Evolutionary conservation across 1,140 invertebrate genomes (phyloP), one percentile per base, ranked within the genome.

Genomic region (Neomicropteryx cornuta): DNA sequence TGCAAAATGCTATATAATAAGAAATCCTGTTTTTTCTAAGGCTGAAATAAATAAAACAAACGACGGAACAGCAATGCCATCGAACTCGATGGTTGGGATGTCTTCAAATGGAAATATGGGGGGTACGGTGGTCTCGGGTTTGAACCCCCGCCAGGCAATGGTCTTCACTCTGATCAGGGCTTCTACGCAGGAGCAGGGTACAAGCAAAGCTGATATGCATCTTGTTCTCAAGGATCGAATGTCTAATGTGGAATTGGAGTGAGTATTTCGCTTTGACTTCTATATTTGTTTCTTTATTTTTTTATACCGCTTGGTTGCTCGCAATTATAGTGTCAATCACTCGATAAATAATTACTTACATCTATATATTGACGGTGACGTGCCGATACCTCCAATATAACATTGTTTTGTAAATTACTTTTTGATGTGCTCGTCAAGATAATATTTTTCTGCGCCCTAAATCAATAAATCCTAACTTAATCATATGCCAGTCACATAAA

Each of bases 171-270:
- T 65, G 2, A 68, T 68, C 20, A 45, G 56, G 38, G 58, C 56
- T n/a, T 61, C 62, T 6, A 60, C 58, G 13, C 35, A 57, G 5
- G 66, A 67, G 30, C 60, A 65, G 33, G 66, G 66, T 10, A 67
- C 64, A 11, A 66, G 61, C 37, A 62, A 60, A 42, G 52, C 61
- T 31, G 66, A 68, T 34, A 63, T 68, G 54, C 59, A 60, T 51
- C 39, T 47, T 4, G 43, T 53, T 29, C 33, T 68, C 3, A 64
- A 62, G 30, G 62, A 65, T 23, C 52, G 55, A 14, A 67, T 68
- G 62, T 50, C 61, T 5, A 51, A 60, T 47, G 54, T 56, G 22
- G 66, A 68, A 46, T 57, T 68, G 44, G 62, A 63, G 64, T 68
- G 50, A 57, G 63, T 66, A 19, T 37, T 33, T 19, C 22, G 8